Conservation (phyloP, 2,888 invertebrate species). For the Napeogenes inachia region DNA sequence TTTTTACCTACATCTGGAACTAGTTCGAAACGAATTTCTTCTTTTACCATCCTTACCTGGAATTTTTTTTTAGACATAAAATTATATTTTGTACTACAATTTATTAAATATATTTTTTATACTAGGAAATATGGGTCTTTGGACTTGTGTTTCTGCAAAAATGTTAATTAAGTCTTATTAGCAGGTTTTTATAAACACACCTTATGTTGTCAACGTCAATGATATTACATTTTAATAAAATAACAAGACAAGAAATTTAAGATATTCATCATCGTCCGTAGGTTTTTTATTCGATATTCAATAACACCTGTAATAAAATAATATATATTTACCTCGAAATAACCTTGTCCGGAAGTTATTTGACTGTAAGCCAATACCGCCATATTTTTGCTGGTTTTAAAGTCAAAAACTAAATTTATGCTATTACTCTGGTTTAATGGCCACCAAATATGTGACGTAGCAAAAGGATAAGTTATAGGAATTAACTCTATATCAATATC, state of each 20-base stretch:
- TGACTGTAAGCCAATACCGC: conserved; percentile 92
- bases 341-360: conserved; percentile 85
- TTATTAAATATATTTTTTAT: not conserved
- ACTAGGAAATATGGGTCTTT: not conserved
- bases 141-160: too few species aligned
- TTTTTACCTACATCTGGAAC: conserved; percentile 86
- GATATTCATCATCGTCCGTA: too few species aligned
- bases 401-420: conserved; percentile 89
- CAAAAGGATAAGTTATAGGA: conserved; percentile 94
- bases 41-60: conserved; percentile 87
- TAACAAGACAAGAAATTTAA: too few species aligned
- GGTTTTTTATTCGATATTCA: too few species aligned
- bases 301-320: conserved; percentile 2
- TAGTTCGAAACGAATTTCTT: conserved; percentile 90
- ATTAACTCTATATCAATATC: conserved; percentile 91
- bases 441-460: conserved; percentile 94
- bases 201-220: too few species aligned
- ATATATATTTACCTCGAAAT: conserved; percentile 86
- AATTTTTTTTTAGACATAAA: conserved; percentile 15
- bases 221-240: not conserved
- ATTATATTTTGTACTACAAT: not conserved
- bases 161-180: too few species aligned
- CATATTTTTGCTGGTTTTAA: conserved; percentile 89
- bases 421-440: conserved; percentile 85
- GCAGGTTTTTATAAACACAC: too few species aligned